Conservation (phyloP, 2,797 vertebrate genomes). For the Mallotus villosus region DNA sequence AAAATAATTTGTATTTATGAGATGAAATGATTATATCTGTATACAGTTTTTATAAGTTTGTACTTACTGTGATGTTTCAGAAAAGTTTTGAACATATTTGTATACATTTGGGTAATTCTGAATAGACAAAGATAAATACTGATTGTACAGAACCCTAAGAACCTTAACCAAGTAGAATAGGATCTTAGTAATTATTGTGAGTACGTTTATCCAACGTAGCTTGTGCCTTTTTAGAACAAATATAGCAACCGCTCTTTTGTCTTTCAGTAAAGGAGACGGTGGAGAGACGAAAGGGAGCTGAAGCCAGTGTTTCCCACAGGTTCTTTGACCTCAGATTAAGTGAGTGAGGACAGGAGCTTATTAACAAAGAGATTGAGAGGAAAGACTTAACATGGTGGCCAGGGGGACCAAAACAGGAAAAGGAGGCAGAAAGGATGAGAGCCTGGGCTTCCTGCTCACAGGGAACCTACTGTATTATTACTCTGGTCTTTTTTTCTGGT, state of each 20-base stretch:
- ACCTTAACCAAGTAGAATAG: no score
- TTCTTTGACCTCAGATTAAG: conserved; percentile 14
- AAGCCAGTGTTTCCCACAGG: not conserved
- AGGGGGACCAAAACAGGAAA: conserved; percentile 15
- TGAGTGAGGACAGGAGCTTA: not conserved
- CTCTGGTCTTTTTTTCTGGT: no score
- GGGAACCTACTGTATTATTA: not conserved
- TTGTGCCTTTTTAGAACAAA: conserved; percentile 2
- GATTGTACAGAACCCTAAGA: not conserved
- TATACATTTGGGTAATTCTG: no score
- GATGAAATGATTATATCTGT: not conserved
- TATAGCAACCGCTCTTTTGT: not conserved
- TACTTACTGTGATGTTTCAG: not conserved
- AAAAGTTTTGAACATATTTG: not conserved
- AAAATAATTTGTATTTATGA: not conserved
- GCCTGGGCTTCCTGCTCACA: not conserved
- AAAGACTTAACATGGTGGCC: conserved; percentile 17
- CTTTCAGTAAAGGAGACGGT: not conserved
- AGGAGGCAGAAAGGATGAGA: not conserved
- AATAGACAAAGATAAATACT: no score
- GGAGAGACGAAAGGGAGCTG: not conserved
- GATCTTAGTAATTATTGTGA: no score
- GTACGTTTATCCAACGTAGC: not conserved
- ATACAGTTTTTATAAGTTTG: not conserved
- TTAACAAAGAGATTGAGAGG: conserved; percentile 19